Percentiles rank a stretch among this genome's conserved stretches.
Conservation (phyloP, 2,888 invertebrate species). For the Ormyrus pomaceus region DNA sequence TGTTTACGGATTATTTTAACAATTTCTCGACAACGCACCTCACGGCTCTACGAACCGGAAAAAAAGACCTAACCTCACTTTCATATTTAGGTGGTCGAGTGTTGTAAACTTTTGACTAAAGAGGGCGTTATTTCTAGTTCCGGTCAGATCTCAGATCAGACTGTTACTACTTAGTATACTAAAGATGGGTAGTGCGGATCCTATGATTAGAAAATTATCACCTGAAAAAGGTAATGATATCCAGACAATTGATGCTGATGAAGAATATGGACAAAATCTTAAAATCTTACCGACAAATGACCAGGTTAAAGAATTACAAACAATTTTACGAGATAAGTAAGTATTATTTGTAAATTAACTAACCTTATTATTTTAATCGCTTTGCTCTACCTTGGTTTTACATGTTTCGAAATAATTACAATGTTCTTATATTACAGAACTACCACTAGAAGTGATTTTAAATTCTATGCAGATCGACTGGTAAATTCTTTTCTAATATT, state of each 20-base stretch:
- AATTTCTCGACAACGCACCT: conserved; percentile 63
- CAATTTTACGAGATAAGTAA: conserved; percentile 92
- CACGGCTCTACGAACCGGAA: conserved; percentile 65
- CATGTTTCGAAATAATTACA: neutral
- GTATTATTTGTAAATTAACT: conserved; percentile 26
- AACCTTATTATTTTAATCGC: conserved; percentile 9
- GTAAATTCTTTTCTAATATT: conserved; percentile 73
- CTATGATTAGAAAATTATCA: conserved; percentile 58
- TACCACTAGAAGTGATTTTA: conserved; percentile 95
- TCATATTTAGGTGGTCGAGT: neutral
- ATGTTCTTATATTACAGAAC: conserved; percentile 80
- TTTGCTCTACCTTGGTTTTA: too few relatives aligned
- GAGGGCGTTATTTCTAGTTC: conserved; percentile 30
- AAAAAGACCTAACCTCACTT: conserved; percentile 62
- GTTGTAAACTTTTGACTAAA: conserved; percentile 16
- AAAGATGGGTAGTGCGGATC: conserved; percentile 66
- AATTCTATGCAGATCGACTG: conserved; percentile 98
- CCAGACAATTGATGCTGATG: conserved; percentile 73
- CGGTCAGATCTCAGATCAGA: neutral
- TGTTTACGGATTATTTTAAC: conserved; percentile 67
- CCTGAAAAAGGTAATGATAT: conserved; percentile 65
- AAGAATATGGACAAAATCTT: conserved; percentile 83
- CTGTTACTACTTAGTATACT: too few relatives aligned
- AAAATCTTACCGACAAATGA: conserved; percentile 85
- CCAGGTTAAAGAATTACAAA: conserved; percentile 89